These are phyloP conservation scores for Eptesicus fuscus DNA, from an alignment of 2,113 vertebrate species.

Conservation along the genomic window DNA sequence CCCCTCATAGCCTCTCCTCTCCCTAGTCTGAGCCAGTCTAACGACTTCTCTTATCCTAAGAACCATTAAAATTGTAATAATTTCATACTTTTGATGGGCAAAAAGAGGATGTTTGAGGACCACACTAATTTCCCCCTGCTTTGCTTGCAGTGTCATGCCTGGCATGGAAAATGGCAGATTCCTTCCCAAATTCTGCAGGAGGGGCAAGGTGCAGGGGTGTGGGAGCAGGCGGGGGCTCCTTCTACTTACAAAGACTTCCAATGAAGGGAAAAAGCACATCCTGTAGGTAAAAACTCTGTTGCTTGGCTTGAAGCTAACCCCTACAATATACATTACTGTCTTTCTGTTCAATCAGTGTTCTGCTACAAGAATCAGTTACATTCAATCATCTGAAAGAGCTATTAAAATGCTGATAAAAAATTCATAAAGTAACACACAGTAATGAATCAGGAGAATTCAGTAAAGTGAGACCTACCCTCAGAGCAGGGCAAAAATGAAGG, in stretches of 20 bases:
- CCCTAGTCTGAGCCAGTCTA: background rate
- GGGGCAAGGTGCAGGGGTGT: background rate
- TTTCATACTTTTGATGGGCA: constrained; percentile 29
- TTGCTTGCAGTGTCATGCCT: background rate
- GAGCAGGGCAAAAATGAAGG: constrained; percentile 90
- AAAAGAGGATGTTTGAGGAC: background rate
- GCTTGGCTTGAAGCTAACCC: constrained; percentile 86
- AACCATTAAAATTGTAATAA: background rate
- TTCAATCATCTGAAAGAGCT: constrained; percentile 92
- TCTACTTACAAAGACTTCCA: constrained; percentile 31
- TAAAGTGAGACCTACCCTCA: constrained; percentile 89
- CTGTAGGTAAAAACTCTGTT: constrained; percentile 78
- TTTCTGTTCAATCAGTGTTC: constrained; percentile 89
- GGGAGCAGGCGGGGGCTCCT: background rate
- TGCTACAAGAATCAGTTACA: constrained; percentile 89
- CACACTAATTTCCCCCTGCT: background rate
- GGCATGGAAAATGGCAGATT: constrained; percentile 34
- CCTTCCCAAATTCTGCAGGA: constrained; percentile 15
- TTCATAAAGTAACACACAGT: constrained; percentile 91
- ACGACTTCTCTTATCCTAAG: background rate
- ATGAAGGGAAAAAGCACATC: constrained; percentile 63
- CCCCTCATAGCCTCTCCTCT: background rate
- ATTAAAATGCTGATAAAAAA: constrained; percentile 93
- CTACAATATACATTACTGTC: constrained; percentile 87
- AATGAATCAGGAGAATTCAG: constrained; percentile 93